A percentile compares a stretch with the other conserved stretches of the same genome.
Evolutionary conservation across 2,888 invertebrate species (phyloP).

Genomic region (Lumbricus terrestris): DNA sequence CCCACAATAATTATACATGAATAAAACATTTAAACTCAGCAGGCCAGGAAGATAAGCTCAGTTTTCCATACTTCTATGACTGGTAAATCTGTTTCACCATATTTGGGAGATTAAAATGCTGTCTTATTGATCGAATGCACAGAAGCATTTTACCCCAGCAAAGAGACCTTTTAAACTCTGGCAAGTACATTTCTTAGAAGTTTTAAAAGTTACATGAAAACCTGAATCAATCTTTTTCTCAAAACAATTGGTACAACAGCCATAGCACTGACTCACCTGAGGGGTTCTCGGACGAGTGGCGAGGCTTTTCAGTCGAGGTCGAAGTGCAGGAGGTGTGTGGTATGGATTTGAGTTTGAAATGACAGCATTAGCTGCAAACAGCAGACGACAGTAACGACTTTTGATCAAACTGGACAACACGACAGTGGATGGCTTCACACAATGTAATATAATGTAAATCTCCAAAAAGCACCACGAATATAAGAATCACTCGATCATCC

Average conservation of each 20-base stretch:
- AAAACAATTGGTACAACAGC: not conserved
- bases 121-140: not conserved
- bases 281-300: conserved; percentile 10
- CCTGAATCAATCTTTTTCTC: not conserved
- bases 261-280: not conserved
- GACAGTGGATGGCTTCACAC: too few species aligned
- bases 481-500: not conserved
- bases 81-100: not conserved
- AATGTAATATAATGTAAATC: too few species aligned
- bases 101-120: not conserved
- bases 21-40: not conserved
- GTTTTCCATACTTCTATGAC: not conserved
- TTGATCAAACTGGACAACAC: not conserved
- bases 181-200: not conserved
- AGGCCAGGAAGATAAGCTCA: too few species aligned
- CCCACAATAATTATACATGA: not conserved
- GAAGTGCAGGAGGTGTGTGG: not conserved
- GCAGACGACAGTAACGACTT: not conserved
- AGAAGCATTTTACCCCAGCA: not conserved
- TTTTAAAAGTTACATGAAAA: not conserved
- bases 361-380: not conserved
- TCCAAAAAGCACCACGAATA: too few species aligned
- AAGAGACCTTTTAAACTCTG: not conserved
- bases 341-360: not conserved
- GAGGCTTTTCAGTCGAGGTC: not conserved